phyloP scores from a whole-genome alignment of 2,888 invertebrate genomes.

The Pterostichus madidus region DNA sequence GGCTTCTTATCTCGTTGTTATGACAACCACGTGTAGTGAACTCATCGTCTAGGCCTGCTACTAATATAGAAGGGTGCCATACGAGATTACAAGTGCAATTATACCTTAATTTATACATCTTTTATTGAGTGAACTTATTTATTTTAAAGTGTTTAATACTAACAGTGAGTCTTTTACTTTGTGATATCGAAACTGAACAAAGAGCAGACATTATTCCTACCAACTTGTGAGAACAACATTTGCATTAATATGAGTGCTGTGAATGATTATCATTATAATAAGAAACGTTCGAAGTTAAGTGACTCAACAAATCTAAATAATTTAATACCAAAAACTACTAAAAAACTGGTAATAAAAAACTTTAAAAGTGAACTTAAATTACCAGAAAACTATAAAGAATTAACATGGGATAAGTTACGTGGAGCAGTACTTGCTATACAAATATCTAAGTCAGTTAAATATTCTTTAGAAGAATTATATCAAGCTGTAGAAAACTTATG shows the following conservation, averaged over 20 bases:
- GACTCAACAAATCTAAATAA: constrained; percentile 68
- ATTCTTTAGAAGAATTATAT: constrained; percentile 96
- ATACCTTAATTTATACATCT: no score
- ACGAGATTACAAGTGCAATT: no score
- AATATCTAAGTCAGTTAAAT: constrained; percentile 93
- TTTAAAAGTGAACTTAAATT: constrained; percentile 94
- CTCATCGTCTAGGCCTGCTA: no score
- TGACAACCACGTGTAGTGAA: no score
- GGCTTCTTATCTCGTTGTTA: no score
- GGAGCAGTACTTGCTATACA: constrained; percentile 98
- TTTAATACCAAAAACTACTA: constrained; percentile 91
- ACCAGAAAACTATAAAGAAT: constrained; percentile 95
- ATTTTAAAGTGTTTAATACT: constrained; percentile 28
- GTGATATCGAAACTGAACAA: constrained; percentile 85
- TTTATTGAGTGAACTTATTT: background rate
- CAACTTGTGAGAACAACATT: constrained; percentile 32
- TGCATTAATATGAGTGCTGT: constrained; percentile 6
- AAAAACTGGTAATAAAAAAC: constrained; percentile 97
- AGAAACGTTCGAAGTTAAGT: constrained; percentile 50
- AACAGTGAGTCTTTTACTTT: no score
- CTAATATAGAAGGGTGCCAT: no score
- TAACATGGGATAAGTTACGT: constrained; percentile 95
- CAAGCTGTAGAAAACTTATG: constrained; percentile 99
- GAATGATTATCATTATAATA: constrained; percentile 39
- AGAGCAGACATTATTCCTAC: constrained; percentile 72